phyloP scores from a whole-genome alignment of 2,888 invertebrate species.

The Linnaemya tessellans region DNA sequence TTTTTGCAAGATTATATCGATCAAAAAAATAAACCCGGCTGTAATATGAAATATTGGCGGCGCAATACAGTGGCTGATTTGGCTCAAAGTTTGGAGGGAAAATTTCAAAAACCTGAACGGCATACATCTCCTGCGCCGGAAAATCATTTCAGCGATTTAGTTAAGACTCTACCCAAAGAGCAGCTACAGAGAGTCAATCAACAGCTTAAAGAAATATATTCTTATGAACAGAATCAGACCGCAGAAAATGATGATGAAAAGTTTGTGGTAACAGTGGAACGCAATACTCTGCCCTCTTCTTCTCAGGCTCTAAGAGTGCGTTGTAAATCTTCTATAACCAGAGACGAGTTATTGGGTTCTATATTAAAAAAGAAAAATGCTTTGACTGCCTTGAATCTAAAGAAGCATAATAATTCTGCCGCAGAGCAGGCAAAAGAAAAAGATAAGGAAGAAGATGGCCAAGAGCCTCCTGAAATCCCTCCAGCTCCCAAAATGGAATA shows the following conservation, averaged over 20 bases:
- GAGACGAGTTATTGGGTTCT: slow-evolving; percentile 82
- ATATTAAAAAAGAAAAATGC: slow-evolving; percentile 79
- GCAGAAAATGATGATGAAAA: slow-evolving; percentile 83
- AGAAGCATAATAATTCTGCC: slow-evolving; percentile 83
- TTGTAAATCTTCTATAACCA: slow-evolving; percentile 85
- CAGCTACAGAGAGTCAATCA: slow-evolving; percentile 91
- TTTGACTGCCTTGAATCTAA: slow-evolving; percentile 42
- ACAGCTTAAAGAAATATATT: slow-evolving; percentile 91
- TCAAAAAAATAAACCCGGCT: slow-evolving; percentile 66
- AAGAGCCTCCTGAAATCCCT: slow-evolving; percentile 61
- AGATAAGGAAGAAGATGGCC: not conserved
- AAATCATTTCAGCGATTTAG: slow-evolving; percentile 89
- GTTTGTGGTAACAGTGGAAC: slow-evolving; percentile 86
- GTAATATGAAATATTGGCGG: slow-evolving; percentile 86
- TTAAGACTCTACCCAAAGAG: slow-evolving; percentile 93
- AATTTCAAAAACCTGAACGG: slow-evolving; percentile 83
- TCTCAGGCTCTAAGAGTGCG: slow-evolving; percentile 84
- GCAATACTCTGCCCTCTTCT: slow-evolving; percentile 74
- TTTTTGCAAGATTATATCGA: slow-evolving; percentile 84
- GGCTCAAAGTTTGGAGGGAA: slow-evolving; percentile 88
- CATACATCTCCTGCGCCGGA: slow-evolving; percentile 78
- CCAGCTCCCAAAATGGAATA: slow-evolving; percentile 80
- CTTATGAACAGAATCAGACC: slow-evolving; percentile 77
- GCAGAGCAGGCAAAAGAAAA: slow-evolving; percentile 83
- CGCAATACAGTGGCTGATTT: slow-evolving; percentile 92